Conservation (phyloP, 2,888 invertebrate species). For the Latrodectus hesperus region DNA sequence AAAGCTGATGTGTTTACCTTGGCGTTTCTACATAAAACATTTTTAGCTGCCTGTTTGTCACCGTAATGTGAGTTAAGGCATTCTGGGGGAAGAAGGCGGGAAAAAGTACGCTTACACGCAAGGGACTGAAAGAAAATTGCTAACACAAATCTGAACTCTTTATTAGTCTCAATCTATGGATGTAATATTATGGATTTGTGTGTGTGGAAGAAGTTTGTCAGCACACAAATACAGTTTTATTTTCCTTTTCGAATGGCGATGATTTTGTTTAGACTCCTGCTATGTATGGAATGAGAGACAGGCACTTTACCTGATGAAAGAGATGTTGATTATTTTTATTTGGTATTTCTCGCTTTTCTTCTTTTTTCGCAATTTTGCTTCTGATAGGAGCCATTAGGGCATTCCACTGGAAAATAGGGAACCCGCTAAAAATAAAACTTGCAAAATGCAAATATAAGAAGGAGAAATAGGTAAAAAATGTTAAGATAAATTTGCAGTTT, state of each 20-base stretch:
- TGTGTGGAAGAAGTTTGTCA: neutral
- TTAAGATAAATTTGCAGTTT: conserved; percentile 10
- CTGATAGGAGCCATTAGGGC: conserved; percentile 41
- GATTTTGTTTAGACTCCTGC: neutral
- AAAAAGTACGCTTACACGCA: too few relatives aligned
- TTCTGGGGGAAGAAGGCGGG: too few relatives aligned
- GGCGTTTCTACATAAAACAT: too few relatives aligned
- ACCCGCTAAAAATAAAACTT: conserved; percentile 17
- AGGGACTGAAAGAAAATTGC: too few relatives aligned
- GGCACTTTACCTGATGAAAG: conserved; percentile 30
- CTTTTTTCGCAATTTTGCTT: conserved; percentile 23
- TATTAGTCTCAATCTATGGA: too few relatives aligned
- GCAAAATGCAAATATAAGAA: neutral
- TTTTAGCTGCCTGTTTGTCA: too few relatives aligned
- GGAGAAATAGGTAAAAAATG: neutral
- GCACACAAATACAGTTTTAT: neutral
- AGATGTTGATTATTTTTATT: conserved; percentile 42
- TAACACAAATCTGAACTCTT: too few relatives aligned
- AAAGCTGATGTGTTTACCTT: too few relatives aligned
- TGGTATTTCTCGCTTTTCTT: neutral
- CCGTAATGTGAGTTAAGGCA: too few relatives aligned
- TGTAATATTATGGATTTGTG: neutral
- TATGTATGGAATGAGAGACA: neutral
- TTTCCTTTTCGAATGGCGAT: neutral
- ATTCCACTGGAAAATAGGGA: conserved; percentile 47